A percentile compares a stretch with the other conserved stretches of the same genome.
These are phyloP conservation scores for Phaonia tiefii DNA, from an alignment of 2,888 invertebrate species.

Conservation along the genomic window DNA sequence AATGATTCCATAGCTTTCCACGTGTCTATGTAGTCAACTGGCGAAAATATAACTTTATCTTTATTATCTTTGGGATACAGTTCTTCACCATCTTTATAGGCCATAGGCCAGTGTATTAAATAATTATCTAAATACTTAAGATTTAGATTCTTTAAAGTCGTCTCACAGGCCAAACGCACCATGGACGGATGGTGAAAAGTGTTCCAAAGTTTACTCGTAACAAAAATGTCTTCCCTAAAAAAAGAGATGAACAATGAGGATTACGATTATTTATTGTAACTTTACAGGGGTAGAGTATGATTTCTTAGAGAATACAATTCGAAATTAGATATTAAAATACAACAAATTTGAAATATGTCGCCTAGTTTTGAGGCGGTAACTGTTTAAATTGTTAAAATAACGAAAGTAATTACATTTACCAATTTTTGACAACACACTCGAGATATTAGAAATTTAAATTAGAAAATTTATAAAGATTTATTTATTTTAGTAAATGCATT, in stretches of 20 bases:
- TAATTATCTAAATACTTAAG: constrained; percentile 92
- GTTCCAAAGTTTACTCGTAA: constrained; percentile 93
- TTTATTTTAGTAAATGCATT: too few species aligned
- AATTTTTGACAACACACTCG: too few species aligned
- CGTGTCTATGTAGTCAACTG: constrained; percentile 87
- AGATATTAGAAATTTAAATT: too few species aligned
- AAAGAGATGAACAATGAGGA: constrained; percentile 8
- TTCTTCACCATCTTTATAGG: constrained; percentile 83
- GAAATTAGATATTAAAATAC: too few species aligned
- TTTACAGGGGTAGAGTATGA: too few species aligned
- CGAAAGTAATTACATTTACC: too few species aligned
- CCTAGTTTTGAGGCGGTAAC: too few species aligned
- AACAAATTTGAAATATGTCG: too few species aligned
- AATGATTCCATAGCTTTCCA: constrained; percentile 88
- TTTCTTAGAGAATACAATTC: too few species aligned
- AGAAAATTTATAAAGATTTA: too few species aligned
- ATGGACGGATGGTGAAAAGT: constrained; percentile 90
- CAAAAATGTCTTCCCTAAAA: constrained; percentile 84
- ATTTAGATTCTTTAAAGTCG: constrained; percentile 86
- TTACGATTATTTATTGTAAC: background rate
- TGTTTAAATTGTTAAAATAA: too few species aligned
- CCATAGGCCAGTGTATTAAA: constrained; percentile 95
- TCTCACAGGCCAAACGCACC: constrained; percentile 86
- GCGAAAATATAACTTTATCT: constrained; percentile 83
- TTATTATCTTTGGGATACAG: constrained; percentile 83